phyloP scores from a whole-genome alignment of 2,888 invertebrate species.

The Trachelus iudaicus region DNA sequence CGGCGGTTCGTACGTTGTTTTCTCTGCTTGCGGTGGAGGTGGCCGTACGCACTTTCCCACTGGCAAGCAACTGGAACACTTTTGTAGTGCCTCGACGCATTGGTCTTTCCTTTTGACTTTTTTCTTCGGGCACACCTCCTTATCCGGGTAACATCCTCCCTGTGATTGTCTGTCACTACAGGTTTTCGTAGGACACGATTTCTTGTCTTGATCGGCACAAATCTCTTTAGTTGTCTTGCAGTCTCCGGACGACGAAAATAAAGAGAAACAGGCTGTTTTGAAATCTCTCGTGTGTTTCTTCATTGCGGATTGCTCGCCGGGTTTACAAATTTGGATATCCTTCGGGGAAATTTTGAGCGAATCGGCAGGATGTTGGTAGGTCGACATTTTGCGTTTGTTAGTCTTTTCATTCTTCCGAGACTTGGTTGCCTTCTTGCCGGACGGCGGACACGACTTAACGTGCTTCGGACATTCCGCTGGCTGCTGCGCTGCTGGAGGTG shows the following conservation, averaged over 20 bases:
- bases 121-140: slow-evolving; percentile 19
- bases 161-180: slow-evolving; percentile 11
- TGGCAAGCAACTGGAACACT: slow-evolving; percentile 18
- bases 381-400: slow-evolving; percentile 5
- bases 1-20: slow-evolving; percentile 34
- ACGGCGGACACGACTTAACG: background rate
- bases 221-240: slow-evolving; percentile 32
- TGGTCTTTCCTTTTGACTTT: background rate
- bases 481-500: background rate
- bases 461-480: background rate
- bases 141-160: slow-evolving; percentile 26
- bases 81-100: background rate
- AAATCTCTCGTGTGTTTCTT: background rate
- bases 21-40: slow-evolving; percentile 24
- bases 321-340: background rate
- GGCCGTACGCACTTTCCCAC: slow-evolving; percentile 22
- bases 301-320: background rate
- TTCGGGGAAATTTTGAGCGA: background rate
- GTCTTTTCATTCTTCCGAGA: background rate
- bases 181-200: background rate
- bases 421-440: background rate
- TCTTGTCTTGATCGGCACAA: slow-evolving; percentile 16
- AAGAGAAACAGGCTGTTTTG: background rate
- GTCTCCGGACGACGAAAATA: background rate
- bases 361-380: background rate